Evolutionary conservation across 2,113 vertebrate genomes (phyloP).

Genomic region (Callorhinus ursinus): DNA sequence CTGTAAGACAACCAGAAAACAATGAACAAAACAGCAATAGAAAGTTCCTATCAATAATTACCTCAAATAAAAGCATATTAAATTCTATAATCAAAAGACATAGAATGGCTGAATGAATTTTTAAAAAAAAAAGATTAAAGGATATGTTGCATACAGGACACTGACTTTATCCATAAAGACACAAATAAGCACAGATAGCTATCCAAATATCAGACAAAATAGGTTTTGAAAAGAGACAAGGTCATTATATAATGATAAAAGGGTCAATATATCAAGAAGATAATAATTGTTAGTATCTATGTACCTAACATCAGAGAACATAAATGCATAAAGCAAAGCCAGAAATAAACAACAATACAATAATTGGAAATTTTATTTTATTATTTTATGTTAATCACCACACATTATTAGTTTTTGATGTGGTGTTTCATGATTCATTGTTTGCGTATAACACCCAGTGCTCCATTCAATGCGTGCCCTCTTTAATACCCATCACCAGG

Average conservation of each 20-base stretch:
- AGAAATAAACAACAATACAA: background rate
- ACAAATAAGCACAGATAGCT: background rate
- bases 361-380: too few species aligned
- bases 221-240: background rate
- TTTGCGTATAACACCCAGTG: too few species aligned
- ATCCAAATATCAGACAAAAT: background rate
- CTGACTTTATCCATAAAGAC: background rate
- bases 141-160: background rate
- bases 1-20: background rate
- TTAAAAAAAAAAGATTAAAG: background rate
- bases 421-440: too few species aligned
- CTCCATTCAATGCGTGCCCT: too few species aligned
- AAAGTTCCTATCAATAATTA: background rate
- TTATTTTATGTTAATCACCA: too few species aligned
- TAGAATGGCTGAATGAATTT: background rate
- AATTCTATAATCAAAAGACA: background rate
- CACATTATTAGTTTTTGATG: too few species aligned
- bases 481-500: too few species aligned
- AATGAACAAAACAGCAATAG: background rate
- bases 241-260: background rate
- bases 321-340: background rate
- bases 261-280: background rate
- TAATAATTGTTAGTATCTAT: background rate
- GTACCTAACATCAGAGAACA: background rate
- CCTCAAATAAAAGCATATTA: background rate